Percentiles rank a stretch among this genome's conserved stretches.
Evolutionary conservation across 64 coral and sea anemone genomes (phyloP).

Genomic region (Pocillopora damicornis): DNA sequence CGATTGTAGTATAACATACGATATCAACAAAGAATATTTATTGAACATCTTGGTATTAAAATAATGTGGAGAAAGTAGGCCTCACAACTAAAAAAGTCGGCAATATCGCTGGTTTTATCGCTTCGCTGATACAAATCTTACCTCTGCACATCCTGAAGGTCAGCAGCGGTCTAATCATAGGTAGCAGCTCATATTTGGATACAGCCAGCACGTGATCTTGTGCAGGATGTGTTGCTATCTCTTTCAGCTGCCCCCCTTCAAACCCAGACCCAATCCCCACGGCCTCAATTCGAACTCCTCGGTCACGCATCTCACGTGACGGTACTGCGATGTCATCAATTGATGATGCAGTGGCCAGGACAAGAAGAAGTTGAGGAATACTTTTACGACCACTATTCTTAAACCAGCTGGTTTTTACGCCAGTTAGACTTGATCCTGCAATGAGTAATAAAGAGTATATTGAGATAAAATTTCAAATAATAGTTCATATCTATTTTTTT

Average conservation of each 20-base stretch:
- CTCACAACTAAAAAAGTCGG: no score
- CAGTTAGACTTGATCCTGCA: conserved; percentile 43
- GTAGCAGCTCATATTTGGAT: conserved; percentile 35
- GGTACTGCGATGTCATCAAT: conserved; percentile 32
- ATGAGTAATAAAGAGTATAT: not conserved
- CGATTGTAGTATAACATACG: no score
- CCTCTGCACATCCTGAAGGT: conserved; percentile 49
- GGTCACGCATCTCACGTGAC: conserved; percentile 46
- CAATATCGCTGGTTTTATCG: no score
- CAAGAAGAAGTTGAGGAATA: conserved; percentile 47
- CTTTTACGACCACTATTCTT: conserved; percentile 59
- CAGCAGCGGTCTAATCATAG: conserved; percentile 36
- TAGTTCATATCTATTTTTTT: not conserved
- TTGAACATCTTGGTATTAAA: no score
- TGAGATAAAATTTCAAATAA: not conserved
- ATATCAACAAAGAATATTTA: no score
- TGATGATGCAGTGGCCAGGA: conserved; percentile 32
- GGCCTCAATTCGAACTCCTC: conserved; percentile 39
- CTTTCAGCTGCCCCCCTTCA: conserved; percentile 45
- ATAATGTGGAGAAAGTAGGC: no score
- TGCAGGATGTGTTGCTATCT: conserved; percentile 51
- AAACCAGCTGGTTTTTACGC: conserved; percentile 47
- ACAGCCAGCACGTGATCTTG: conserved; percentile 64
- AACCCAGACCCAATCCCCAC: conserved; percentile 45
- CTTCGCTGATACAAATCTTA: not conserved